Evolutionary conservation across 2,113 vertebrate genomes (phyloP), one percentile per base, ranked within the genome.

Genomic region (Prunella fulvescens): DNA sequence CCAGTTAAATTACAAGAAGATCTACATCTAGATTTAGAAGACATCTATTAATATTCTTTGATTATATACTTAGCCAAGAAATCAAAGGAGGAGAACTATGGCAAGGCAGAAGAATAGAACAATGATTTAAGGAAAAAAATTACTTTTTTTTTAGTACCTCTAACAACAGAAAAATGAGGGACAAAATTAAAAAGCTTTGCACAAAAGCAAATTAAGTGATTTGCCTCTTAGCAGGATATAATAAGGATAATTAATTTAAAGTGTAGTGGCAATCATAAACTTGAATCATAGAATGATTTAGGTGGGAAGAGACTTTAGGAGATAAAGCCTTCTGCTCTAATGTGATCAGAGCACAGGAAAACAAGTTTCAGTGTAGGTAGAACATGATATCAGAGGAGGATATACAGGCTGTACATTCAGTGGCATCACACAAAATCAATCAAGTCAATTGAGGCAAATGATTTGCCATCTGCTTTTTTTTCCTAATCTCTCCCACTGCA

Each of bases 191-290:
- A 95, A 91, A 24, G 12, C 42, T 74, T 74, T n/a, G 16, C 73
- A 85, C 39, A 42, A 89, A 91, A 92, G 47, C 24, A 91, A 89
- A 91, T 81, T 67, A 78, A 67, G 42, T 51, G 39, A 89, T 81
- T 69, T 94, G 57, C 57, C 47, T 81, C 35, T 81, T 79, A 86
- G 61, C 24, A 60, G 73, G 65, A 50, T 54, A 74, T 60, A 86
- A 89, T 35, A 80, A 92, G 56, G 48, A 66, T 71, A 88, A 82
- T 72, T 94, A 66, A 66, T 87, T 84, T 81, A 20, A 94, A 93
- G 60, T 74, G 72, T 66, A 85, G 65, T 58, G 28, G 33, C 44
- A 86, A 81, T 89, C 56, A 72, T 35, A 35, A 91, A 91, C 56
- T 60, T 79, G 64, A 69, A 69, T 78, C 54, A n/a, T 26, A 78